phyloP scores from a whole-genome alignment of 2,797 vertebrate species.

The Channa striata region DNA sequence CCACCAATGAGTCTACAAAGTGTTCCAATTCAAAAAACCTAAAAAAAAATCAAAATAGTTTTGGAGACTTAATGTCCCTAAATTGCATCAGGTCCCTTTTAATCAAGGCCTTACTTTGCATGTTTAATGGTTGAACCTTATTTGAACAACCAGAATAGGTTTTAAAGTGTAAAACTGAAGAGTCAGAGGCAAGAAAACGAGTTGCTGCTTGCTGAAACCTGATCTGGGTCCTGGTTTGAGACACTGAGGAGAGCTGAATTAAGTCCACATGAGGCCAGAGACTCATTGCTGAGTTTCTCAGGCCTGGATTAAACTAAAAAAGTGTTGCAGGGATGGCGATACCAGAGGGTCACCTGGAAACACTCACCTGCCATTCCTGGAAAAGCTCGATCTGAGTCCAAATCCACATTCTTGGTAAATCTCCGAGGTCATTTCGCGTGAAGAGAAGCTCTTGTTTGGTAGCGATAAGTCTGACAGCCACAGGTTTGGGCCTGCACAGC shows the following conservation, averaged over 20 bases:
- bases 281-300: not conserved
- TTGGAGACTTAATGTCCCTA: no score
- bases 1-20: no score
- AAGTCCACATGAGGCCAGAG: constrained; percentile 1
- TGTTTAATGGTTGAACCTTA: no score
- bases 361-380: not conserved
- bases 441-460: not conserved
- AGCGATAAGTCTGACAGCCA: not conserved
- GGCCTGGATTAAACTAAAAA: not conserved
- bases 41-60: no score
- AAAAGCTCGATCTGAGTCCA: not conserved
- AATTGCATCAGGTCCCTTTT: no score
- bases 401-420: constrained; percentile 14
- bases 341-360: no score
- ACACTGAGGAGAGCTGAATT: not conserved
- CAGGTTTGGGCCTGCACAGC: not conserved
- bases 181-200: no score
- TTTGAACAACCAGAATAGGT: no score
- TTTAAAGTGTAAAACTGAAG: no score
- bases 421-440: not conserved
- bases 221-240: constrained; percentile 16
- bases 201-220: not conserved
- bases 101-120: no score
- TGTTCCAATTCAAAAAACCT: no score
- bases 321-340: not conserved